Conservation (phyloP, 2,797 vertebrate genomes). For the Chanos chanos region DNA sequence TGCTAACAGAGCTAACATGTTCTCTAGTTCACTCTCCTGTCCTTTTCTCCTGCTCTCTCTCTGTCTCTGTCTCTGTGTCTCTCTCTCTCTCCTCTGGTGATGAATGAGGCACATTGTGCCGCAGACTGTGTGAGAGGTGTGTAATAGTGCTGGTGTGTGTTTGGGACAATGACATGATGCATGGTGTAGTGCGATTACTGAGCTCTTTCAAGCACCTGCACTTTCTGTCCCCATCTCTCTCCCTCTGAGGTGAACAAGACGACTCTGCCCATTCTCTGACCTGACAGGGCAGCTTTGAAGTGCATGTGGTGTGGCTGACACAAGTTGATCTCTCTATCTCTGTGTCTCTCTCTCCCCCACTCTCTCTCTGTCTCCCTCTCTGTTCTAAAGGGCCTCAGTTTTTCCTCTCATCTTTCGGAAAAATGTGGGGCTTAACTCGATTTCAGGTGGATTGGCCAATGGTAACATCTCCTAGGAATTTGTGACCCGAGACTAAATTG, state of each 20-base stretch:
- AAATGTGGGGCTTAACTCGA: too few species aligned
- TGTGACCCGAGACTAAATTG: too few species aligned
- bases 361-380: not conserved
- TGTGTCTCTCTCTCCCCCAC: not conserved
- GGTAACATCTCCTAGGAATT: too few species aligned
- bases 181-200: not conserved
- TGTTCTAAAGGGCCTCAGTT: not conserved
- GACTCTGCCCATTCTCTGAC: too few species aligned
- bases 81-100: not conserved
- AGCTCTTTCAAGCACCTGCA: not conserved
- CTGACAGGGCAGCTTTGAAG: too few species aligned
- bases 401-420: not conserved
- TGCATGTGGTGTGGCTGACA: too few species aligned
- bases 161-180: not conserved
- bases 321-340: too few species aligned
- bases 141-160: constrained; percentile 11
- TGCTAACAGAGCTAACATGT: constrained; percentile 21
- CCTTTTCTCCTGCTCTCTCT: not conserved
- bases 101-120: constrained; percentile 14
- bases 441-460: too few species aligned
- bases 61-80: not conserved
- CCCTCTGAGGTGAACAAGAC: too few species aligned
- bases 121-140: not conserved
- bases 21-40: not conserved
- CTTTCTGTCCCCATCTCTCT: too few species aligned